Evolutionary conservation across 2,797 vertebrate genomes (phyloP).

Genomic region (Xyrichtys novacula): DNA sequence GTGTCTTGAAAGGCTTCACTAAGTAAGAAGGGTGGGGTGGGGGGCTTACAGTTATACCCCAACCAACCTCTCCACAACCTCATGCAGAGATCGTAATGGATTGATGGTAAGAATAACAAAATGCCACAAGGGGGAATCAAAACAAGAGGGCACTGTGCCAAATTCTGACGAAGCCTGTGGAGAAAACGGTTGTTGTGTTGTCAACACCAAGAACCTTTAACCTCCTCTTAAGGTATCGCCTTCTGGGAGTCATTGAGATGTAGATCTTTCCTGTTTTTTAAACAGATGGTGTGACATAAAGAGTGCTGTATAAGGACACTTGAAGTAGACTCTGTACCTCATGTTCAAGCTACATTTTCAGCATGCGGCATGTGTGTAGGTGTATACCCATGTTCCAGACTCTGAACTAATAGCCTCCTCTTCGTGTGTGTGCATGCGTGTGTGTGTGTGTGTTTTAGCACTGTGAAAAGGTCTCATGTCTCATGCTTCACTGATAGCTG

Average conservation of each 20-base stretch:
- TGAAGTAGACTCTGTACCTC: slow-evolving; percentile 1
- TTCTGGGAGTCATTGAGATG: slow-evolving; percentile 25
- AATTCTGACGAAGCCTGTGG: neutral
- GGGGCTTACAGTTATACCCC: slow-evolving; percentile 10
- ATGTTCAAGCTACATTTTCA: slow-evolving; percentile 12
- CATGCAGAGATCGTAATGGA: slow-evolving; percentile 44
- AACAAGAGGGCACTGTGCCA: slow-evolving; percentile 10
- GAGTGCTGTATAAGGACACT: slow-evolving; percentile 32
- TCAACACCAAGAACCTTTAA: slow-evolving; percentile 20
- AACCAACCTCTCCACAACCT: slow-evolving; percentile 33
- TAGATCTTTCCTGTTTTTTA: slow-evolving; percentile 2
- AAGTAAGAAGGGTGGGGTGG: slow-evolving; percentile 42
- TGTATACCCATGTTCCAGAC: neutral
- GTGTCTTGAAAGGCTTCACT: slow-evolving; percentile 61
- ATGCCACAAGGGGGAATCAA: neutral
- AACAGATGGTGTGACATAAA: slow-evolving; percentile 52
- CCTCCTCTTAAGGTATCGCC: neutral
- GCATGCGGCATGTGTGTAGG: neutral
- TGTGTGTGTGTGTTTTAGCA: neutral
- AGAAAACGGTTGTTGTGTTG: slow-evolving; percentile 8
- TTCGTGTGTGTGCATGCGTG: too few species aligned
- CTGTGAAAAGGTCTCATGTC: neutral
- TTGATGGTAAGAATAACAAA: slow-evolving; percentile 38
- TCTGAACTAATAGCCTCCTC: neutral
- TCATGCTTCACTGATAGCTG: neutral